A percentile compares a stretch with the other conserved stretches of the same genome.
Conservation (phyloP, 2,888 invertebrate genomes). For the Desoria tigrina region DNA sequence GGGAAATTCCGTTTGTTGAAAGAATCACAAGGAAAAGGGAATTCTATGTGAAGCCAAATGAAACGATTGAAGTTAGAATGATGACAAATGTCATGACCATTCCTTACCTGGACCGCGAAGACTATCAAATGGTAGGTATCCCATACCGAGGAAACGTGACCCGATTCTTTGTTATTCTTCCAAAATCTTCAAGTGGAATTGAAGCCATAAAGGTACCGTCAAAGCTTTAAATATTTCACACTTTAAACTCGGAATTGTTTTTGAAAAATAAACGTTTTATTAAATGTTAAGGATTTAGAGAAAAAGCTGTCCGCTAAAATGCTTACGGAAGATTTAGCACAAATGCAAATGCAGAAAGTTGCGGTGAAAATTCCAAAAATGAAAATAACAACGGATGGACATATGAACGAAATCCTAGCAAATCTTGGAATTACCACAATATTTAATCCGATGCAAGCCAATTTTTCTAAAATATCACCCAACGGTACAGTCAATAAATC, state of each 20-base stretch:
- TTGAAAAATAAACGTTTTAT: slow-evolving; percentile 10
- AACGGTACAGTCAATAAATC: slow-evolving; percentile 25
- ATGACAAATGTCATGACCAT: slow-evolving; percentile 69
- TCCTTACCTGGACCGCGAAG: slow-evolving; percentile 63
- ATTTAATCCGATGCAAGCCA: slow-evolving; percentile 65
- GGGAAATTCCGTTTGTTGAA: slow-evolving; percentile 67
- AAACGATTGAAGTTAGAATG: slow-evolving; percentile 61
- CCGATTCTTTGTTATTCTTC: slow-evolving; percentile 68
- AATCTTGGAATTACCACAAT: slow-evolving; percentile 62
- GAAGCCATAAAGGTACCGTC: slow-evolving; percentile 30
- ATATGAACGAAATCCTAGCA: slow-evolving; percentile 41
- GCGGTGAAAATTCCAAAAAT: slow-evolving; percentile 67
- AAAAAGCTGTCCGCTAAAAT: slow-evolving; percentile 9
- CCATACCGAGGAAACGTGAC: slow-evolving; percentile 69
- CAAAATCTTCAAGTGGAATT: slow-evolving; percentile 60
- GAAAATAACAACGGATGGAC: slow-evolving; percentile 62
- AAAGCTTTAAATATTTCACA: background rate
- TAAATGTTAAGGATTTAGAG: slow-evolving; percentile 32
- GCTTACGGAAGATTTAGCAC: slow-evolving; percentile 21
- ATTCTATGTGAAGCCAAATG: slow-evolving; percentile 58
- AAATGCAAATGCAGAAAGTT: slow-evolving; percentile 38
- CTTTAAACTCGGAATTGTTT: too few relatives aligned
- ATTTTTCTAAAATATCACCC: slow-evolving; percentile 68
- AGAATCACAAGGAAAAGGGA: slow-evolving; percentile 63
- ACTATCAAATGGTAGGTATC: slow-evolving; percentile 67